Conservation (phyloP, 2,113 vertebrate genomes). For the Ctenodactylus gundi region DNA sequence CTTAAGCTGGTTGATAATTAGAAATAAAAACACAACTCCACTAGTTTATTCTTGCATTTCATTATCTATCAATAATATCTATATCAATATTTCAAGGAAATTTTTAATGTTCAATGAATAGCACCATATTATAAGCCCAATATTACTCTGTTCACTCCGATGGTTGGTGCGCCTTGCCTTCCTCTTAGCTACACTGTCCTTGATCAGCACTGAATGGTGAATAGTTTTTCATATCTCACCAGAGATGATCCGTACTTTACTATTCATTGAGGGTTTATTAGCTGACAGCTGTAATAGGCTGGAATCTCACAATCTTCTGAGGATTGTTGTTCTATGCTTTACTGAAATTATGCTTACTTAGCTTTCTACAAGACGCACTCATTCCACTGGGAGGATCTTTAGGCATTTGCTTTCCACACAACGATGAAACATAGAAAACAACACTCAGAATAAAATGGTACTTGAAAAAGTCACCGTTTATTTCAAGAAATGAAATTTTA, state of each 20-base stretch:
- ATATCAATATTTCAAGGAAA: neutral
- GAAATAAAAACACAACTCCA: neutral
- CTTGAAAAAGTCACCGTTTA: neutral
- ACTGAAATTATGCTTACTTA: neutral
- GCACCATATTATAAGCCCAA: rapidly evolving
- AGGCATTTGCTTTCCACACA: neutral
- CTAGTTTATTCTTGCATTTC: neutral
- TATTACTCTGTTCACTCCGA: neutral
- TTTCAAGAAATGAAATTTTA: neutral
- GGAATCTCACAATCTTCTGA: neutral
- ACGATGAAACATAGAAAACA: neutral
- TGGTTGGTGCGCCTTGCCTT: rapidly evolving
- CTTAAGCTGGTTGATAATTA: neutral
- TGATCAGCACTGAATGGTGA: neutral
- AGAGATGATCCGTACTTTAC: neutral
- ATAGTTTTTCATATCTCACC: neutral
- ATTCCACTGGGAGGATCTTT: neutral
- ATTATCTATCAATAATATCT: neutral
- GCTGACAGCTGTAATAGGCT: neutral
- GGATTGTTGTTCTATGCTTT: neutral
- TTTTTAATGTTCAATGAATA: neutral
- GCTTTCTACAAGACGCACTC: neutral
- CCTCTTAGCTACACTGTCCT: neutral
- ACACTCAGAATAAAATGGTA: neutral
- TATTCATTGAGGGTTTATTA: neutral